These are phyloP conservation scores for Papilio dardanus DNA, from an alignment of 1,140 invertebrate species.

Conservation along the genomic window DNA sequence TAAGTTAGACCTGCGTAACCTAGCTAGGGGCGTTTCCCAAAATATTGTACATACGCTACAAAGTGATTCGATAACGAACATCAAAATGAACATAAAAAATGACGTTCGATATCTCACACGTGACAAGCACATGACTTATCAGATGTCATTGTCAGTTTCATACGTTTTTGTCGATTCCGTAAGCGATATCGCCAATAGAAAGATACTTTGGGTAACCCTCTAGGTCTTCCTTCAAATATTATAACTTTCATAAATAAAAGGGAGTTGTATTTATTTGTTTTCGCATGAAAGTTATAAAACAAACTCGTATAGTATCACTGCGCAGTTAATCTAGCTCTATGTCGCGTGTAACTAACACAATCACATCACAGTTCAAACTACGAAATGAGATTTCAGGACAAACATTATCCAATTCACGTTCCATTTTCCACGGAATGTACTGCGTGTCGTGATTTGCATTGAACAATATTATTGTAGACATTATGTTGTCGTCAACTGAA, in stretches of 20 bases:
- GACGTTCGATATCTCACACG: too few relatives aligned
- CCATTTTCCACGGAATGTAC: background rate
- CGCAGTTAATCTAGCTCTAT: background rate
- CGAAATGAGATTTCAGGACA: slow-evolving; percentile 9
- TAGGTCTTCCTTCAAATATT: background rate
- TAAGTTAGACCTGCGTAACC: background rate
- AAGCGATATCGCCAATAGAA: too few relatives aligned
- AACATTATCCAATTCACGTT: background rate
- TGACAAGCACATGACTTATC: too few relatives aligned
- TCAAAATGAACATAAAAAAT: too few relatives aligned
- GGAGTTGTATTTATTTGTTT: background rate
- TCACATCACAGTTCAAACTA: background rate
- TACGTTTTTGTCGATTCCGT: too few relatives aligned
- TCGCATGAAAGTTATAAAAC: background rate
- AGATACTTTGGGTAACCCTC: too few relatives aligned
- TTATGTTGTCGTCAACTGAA: too few relatives aligned
- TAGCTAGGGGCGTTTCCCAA: too few relatives aligned
- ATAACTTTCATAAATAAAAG: background rate
- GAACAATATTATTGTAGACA: background rate
- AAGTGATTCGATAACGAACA: too few relatives aligned
- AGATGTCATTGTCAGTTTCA: too few relatives aligned
- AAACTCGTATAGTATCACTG: background rate
- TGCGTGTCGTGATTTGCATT: background rate
- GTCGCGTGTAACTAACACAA: background rate
- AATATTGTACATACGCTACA: too few relatives aligned